phyloP scores from a whole-genome alignment of 1,140 invertebrate genomes.

The Brachionus calyciflorus region DNA sequence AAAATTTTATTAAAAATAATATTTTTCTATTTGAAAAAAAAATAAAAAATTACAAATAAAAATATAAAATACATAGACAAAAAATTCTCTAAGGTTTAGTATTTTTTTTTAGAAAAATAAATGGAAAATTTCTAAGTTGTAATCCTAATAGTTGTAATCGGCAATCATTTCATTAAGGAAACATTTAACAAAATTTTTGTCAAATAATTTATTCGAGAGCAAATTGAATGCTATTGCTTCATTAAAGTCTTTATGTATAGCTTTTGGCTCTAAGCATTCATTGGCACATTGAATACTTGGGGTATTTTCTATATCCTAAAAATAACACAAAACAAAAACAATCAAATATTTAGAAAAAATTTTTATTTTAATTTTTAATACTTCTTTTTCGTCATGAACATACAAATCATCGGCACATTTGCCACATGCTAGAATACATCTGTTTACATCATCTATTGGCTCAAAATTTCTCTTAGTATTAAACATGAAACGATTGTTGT shows the following conservation, averaged over 20 bases:
- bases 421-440: slow-evolving; percentile 37
- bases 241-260: not conserved
- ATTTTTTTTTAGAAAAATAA: not conserved
- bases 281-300: slow-evolving; percentile 26
- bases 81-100: no score
- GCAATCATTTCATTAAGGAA: not conserved
- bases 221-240: slow-evolving; percentile 1
- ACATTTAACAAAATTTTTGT: slow-evolving; percentile 41
- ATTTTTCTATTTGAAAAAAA: no score
- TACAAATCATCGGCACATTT: slow-evolving; percentile 17
- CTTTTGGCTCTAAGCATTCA: slow-evolving; percentile 3
- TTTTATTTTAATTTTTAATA: not conserved
- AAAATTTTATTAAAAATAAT: no score
- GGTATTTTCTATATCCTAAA: not conserved
- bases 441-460: slow-evolving; percentile 22
- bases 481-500: not conserved
- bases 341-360: not conserved
- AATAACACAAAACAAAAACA: not conserved
- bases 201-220: not conserved
- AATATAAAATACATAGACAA: no score
- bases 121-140: not conserved
- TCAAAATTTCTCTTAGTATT: slow-evolving; percentile 1
- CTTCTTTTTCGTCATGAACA: not conserved
- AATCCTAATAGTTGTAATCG: slow-evolving; percentile 28
- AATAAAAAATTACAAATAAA: no score